A percentile compares a stretch with the other conserved stretches of the same genome.
Conservation (phyloP, 1,140 invertebrate species). For the Brachionus sp. region DNA sequence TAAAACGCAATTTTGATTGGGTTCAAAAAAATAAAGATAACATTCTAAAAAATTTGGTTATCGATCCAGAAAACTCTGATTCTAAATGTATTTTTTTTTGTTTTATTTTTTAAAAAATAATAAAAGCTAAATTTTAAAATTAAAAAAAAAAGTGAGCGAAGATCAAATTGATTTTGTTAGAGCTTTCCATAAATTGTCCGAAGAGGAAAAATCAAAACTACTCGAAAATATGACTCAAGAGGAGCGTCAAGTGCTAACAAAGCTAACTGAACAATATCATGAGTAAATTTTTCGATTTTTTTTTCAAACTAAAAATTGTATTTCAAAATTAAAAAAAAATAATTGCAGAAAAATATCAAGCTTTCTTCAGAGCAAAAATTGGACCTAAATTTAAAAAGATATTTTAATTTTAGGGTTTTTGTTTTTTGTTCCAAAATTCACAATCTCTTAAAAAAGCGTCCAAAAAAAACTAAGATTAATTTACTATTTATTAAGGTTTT, state of each 20-base stretch:
- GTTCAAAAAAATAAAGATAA: slow-evolving; percentile 18
- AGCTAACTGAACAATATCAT: slow-evolving; percentile 14
- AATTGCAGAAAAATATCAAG: no score
- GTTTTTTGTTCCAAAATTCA: no score
- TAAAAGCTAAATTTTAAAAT: neutral
- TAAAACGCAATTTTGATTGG: slow-evolving; percentile 15
- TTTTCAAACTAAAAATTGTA: no score
- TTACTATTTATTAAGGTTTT: no score
- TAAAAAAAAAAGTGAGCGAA: neutral
- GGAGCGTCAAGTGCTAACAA: neutral
- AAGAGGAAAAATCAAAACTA: slow-evolving; percentile 39
- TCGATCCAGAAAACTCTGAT: neutral
- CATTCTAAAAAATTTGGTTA: neutral
- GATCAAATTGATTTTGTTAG: slow-evolving; percentile 40
- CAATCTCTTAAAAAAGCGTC: no score
- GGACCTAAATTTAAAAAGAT: no score
- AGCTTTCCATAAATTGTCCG: slow-evolving; percentile 21
- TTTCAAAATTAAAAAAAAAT: no score
- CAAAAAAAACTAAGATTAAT: no score
- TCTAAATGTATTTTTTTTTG: neutral
- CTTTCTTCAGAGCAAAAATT: no score
- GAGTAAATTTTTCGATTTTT: neutral
- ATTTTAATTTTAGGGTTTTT: no score
- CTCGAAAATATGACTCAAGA: neutral
- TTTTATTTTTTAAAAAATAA: neutral